Evolutionary conservation across 2,797 vertebrate genomes (phyloP).

Genomic region (Aldrovandia affinis): DNA sequence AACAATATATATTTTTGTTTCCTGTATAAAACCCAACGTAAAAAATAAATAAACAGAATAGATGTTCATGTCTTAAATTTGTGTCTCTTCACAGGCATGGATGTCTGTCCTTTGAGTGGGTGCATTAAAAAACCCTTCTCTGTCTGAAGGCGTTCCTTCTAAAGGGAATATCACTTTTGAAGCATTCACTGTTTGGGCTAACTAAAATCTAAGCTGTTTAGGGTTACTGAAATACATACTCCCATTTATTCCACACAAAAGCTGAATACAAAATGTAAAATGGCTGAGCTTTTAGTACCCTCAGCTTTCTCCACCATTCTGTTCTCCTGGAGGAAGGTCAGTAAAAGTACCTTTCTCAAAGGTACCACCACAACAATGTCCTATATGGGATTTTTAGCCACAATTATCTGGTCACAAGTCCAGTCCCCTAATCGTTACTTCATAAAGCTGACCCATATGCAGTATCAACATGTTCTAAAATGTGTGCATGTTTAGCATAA

Average conservation of each 20-base stretch:
- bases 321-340: not conserved
- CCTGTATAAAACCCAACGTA: no score
- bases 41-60: no score
- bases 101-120: not conserved
- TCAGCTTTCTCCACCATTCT: no score
- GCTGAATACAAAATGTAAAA: not conserved
- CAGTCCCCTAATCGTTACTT: not conserved
- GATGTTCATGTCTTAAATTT: not conserved
- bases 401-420: not conserved
- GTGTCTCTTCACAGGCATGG: not conserved
- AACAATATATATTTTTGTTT: no score
- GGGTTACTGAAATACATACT: not conserved
- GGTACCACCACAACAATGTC: not conserved
- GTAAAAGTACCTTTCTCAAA: not conserved
- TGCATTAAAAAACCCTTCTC: not conserved
- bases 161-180: no score
- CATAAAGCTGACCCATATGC: not conserved
- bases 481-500: not conserved
- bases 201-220: not conserved
- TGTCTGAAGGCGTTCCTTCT: not conserved
- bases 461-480: not conserved
- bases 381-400: not conserved
- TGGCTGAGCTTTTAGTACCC: not conserved
- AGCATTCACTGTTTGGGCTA: not conserved
- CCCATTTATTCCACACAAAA: not conserved